Evolutionary conservation across 2,797 vertebrate species (phyloP), one percentile per base, ranked within the genome.

Genomic region (Miichthys miiuy): DNA sequence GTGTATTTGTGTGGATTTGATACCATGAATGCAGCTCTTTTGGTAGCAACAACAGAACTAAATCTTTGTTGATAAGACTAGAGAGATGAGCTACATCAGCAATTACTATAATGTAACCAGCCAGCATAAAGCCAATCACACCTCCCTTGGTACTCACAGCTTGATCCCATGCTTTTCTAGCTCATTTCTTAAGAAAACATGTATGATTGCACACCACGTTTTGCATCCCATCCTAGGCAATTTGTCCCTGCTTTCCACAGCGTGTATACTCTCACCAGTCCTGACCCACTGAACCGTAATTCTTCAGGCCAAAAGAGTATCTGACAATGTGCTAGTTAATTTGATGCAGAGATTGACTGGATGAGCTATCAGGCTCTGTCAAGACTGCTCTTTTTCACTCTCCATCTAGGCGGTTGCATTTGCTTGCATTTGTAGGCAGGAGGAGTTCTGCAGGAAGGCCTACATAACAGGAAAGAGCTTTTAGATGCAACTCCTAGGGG

Each of bases 381-480:
- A 81, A 51, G 72, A 65, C 63, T 63, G 68, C 71, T 85, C 75
- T 75, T 75, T 80, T 83, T 90, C 77, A 75, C 71, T 71, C 78
- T 79, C 41, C 56, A 68, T 87, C 65, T 25, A 17, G 54, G 27
- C 83, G 4, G 67, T 81, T 75, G 81, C 77, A 79, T 88, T 86
- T 81, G 69, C 87, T 83, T 79, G 84, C 84, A 91, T 90, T 89
- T 83, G 86, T 80, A 91, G 86, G 83, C 84, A 82, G 84, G 77
- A 85, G 61, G 79, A 80, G 82, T 82, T 86, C 64, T 85, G 81
- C 67, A 73, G 75, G 80, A 88, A 84, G 82, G 85, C 79, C 80
- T 82, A 50, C 80, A 81, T 77, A 88, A 89, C 84, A 90, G 85
- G 68, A 88, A 91, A 86, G 80, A 87, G 87, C 86, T 89, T 87